Evolutionary conservation across 2,797 vertebrate species (phyloP), one percentile per base, ranked within the genome.

Genomic region (Calcarius lapponicus): DNA sequence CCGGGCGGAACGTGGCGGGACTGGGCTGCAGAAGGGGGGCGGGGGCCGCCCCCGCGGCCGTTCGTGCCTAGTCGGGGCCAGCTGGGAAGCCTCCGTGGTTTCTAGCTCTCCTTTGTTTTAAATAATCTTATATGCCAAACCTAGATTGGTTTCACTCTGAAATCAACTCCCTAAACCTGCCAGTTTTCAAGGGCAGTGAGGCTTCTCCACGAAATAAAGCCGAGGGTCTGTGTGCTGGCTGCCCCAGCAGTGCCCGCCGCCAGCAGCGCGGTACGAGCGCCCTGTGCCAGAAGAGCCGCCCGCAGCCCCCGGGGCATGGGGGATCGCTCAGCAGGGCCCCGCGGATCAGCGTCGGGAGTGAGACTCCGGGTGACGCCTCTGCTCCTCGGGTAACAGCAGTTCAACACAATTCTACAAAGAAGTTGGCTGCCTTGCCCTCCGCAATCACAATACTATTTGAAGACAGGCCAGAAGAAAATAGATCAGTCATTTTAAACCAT

Each of bases 71-170:
- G 28, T 36, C 0, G 19, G 36, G 5, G 20, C 15, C 6, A 1
- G 11, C 10, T 3, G 40, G 21, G 19, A 2, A 5, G 25, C 1
- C 0, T 7, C 0, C 1, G 7, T 10, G 4, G 6, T 19, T 9
- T n/a, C 13, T 4, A 10, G 45, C 28, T 32, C 19, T 61, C 11
- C 2, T 21, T 42, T 24, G 32, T 50, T 69, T 58, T 4, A 16
- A 17, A 19, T 11, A 6, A 4, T 28, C 53, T 36, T 31, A 4
- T 4, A 3, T 17, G 18, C 11, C 11, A 8, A 25, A 3, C 36
- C 36, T 36, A 36, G 9, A 9, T 36, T 36, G 36, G 36, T 36
- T 36, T 36, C 36, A 36, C 36, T 36, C 36, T 36, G 36, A 36
- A 36, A 36, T 36, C 36, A 50, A 7, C 1, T 1, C 28, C 42